phyloP scores from a whole-genome alignment of 1,140 invertebrate genomes.

The Uloborus diversus region DNA sequence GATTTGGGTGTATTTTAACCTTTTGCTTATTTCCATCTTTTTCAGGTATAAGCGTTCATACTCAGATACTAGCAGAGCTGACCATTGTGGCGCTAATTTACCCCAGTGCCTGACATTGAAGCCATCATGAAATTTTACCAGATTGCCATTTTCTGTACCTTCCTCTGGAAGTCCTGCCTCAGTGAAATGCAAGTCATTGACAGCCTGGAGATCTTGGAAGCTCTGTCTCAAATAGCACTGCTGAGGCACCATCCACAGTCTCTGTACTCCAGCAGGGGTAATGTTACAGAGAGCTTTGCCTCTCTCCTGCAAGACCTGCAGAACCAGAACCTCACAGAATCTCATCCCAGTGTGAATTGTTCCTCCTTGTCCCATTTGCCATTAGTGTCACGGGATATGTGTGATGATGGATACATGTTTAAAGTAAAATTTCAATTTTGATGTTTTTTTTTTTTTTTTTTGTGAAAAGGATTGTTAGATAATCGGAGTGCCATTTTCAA shows the following conservation, averaged over 20 bases:
- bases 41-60: no score
- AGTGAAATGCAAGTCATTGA: conserved; percentile 23
- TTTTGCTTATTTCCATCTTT: no score
- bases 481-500: no score
- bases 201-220: conserved; percentile 40
- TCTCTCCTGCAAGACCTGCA: conserved; percentile 33
- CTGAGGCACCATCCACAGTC: conserved; percentile 45
- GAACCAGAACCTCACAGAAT: conserved; percentile 30
- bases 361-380: conserved; percentile 24
- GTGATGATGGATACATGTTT: conserved; percentile 28
- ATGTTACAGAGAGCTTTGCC: conserved; percentile 27
- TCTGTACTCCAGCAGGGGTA: neutral
- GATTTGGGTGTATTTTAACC: no score
- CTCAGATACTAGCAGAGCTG: no score
- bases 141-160: no score
- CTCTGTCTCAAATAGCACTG: conserved; percentile 38
- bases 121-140: no score
- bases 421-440: no score
- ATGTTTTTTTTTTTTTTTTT: no score
- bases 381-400: conserved; percentile 15
- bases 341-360: conserved; percentile 16
- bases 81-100: no score
- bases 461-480: no score
- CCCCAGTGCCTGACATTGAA: no score
- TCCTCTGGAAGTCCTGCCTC: neutral